A percentile compares a stretch with the other conserved stretches of the same genome.
These are phyloP conservation scores for Pyrrhura leucotis DNA, from an alignment of 2,797 vertebrate species.

Conservation along the genomic window DNA sequence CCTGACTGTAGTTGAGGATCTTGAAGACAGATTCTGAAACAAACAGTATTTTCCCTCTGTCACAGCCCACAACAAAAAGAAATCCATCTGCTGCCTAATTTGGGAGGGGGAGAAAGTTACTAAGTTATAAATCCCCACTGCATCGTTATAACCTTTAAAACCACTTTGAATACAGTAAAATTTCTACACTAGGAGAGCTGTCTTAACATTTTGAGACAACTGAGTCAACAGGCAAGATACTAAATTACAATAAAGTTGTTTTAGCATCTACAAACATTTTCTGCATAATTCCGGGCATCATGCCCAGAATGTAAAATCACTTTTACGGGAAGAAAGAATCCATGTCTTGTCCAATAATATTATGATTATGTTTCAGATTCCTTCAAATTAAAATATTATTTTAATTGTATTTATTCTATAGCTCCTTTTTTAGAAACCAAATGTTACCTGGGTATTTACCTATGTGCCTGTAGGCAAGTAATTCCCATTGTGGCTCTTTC, in stretches of 20 bases:
- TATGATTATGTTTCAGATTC: slow-evolving; percentile 1
- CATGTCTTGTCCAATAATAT: background rate
- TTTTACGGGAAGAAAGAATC: slow-evolving; percentile 13
- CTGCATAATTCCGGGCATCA: background rate
- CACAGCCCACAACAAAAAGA: slow-evolving; percentile 98
- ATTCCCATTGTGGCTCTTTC: background rate
- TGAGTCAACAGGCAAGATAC: slow-evolving; percentile 16
- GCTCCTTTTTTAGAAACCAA: background rate
- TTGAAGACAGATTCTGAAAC: slow-evolving; percentile 99
- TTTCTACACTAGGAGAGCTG: background rate
- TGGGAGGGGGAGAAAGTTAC: background rate
- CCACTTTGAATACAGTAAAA: background rate
- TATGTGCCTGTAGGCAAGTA: background rate
- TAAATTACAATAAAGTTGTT: background rate
- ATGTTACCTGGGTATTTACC: slow-evolving; percentile 1
- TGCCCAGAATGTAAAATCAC: slow-evolving; percentile 24
- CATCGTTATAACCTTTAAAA: slow-evolving; percentile 13
- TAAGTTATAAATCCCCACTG: slow-evolving; percentile 29
- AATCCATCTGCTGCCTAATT: slow-evolving; percentile 96
- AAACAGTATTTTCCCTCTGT: slow-evolving; percentile 98
- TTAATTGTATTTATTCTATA: background rate
- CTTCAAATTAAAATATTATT: slow-evolving; percentile 11
- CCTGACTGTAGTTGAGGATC: slow-evolving; percentile 99
- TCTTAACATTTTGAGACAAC: slow-evolving; percentile 10
- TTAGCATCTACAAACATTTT: slow-evolving; percentile 8